A percentile compares a stretch with the other conserved stretches of the same genome.
Conservation (phyloP, 2,113 vertebrate genomes). For the Rhinogobius similis region DNA sequence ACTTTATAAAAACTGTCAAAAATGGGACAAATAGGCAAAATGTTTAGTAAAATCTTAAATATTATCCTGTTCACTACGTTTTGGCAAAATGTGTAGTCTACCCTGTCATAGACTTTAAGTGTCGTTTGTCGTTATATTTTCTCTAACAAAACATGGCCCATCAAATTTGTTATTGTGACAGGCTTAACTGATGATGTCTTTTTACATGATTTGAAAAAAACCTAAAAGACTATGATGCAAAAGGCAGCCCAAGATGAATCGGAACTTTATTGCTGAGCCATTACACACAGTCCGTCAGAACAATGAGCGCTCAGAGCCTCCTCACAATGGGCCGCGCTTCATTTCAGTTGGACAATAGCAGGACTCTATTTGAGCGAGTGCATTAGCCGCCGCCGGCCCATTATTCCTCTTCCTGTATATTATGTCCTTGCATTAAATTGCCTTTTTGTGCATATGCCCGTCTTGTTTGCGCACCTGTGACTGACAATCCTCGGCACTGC, state of each 20-base stretch:
- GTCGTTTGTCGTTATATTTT: too few species aligned
- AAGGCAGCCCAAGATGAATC: background rate
- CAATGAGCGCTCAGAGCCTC: slow-evolving; percentile 66
- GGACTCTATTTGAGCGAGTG: slow-evolving; percentile 41
- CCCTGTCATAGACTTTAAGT: too few species aligned
- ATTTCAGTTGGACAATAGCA: slow-evolving; percentile 61
- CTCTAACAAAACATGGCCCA: too few species aligned
- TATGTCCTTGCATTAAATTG: slow-evolving; percentile 28
- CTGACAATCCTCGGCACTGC: background rate
- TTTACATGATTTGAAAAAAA: too few species aligned
- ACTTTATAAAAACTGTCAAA: too few species aligned
- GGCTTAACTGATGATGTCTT: too few species aligned
- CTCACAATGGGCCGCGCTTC: slow-evolving; percentile 67
- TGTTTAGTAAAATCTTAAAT: too few species aligned
- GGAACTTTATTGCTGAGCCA: slow-evolving; percentile 38
- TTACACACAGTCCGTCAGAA: slow-evolving; percentile 63
- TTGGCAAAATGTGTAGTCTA: too few species aligned
- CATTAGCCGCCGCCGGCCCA: slow-evolving; percentile 45
- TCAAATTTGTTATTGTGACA: too few species aligned
- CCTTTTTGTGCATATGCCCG: slow-evolving; percentile 42
- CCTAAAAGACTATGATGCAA: background rate
- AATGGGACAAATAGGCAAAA: too few species aligned
- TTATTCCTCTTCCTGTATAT: slow-evolving; percentile 52
- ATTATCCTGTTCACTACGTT: too few species aligned
- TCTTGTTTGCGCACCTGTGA: slow-evolving; percentile 58